Evolutionary conservation across 2,113 vertebrate genomes (phyloP).

Genomic region (Lipophrys pholis): DNA sequence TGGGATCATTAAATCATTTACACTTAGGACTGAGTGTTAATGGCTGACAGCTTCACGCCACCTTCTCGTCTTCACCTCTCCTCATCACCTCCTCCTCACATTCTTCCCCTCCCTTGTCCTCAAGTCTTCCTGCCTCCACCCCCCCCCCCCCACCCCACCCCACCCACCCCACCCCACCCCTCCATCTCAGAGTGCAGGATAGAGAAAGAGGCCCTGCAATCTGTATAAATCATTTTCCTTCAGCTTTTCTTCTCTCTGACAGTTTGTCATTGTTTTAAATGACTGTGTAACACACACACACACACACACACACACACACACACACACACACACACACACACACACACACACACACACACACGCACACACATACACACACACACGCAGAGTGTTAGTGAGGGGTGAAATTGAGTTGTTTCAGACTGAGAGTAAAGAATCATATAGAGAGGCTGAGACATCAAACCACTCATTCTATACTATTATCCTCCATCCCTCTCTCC

Average conservation of each 20-base stretch:
- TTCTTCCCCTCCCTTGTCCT: no score
- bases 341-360: not conserved
- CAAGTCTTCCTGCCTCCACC: no score
- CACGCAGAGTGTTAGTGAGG: slow-evolving; percentile 42
- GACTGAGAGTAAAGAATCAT: slow-evolving; percentile 41
- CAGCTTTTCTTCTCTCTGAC: not conserved
- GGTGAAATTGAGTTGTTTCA: slow-evolving; percentile 67
- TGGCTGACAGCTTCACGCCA: no score
- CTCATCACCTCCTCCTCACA: no score
- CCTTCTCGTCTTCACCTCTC: no score
- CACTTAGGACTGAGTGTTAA: no score
- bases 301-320: slow-evolving; percentile 1
- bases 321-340: slow-evolving; percentile 3
- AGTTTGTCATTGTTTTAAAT: slow-evolving; percentile 37
- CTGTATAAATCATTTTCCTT: slow-evolving; percentile 6
- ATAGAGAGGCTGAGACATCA: slow-evolving; percentile 15
- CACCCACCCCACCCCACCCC: no score
- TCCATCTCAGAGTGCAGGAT: not conserved
- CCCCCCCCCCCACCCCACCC: no score
- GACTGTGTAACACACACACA: slow-evolving; percentile 10
- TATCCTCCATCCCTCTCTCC: not conserved
- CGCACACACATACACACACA: slow-evolving; percentile 14
- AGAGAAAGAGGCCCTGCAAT: no score
- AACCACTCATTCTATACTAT: slow-evolving; percentile 18
- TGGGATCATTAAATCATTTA: no score